Percentiles rank a stretch among this genome's conserved stretches.
phyloP scores from a whole-genome alignment of 2,888 invertebrate genomes.

The Dynastes tityus region DNA sequence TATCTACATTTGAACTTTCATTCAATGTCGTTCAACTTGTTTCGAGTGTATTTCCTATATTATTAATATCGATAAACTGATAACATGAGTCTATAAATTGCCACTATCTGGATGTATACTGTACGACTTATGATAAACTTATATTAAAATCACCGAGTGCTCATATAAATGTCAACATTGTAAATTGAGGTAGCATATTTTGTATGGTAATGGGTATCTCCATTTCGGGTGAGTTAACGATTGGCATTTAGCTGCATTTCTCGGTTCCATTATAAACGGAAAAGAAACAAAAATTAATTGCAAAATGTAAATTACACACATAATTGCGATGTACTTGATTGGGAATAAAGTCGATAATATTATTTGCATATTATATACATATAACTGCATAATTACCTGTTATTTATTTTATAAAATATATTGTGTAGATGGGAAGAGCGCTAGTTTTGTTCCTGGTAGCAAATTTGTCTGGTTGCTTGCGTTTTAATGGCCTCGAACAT shows the following conservation, averaged over 20 bases:
- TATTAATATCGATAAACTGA: conserved; percentile 31
- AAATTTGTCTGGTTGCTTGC: too few species aligned
- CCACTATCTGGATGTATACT: neutral
- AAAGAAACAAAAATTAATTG: conserved; percentile 37
- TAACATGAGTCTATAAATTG: conserved; percentile 20
- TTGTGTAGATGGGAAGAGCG: too few species aligned
- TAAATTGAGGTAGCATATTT: conserved; percentile 17
- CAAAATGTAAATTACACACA: conserved; percentile 28
- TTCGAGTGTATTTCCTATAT: conserved; percentile 3
- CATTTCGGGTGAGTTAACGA: conserved; percentile 36
- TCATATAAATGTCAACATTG: conserved; percentile 35
- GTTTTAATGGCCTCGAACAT: too few species aligned
- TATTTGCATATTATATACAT: too few species aligned
- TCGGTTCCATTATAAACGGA: conserved; percentile 1
- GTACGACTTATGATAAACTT: conserved; percentile 32
- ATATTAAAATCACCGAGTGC: conserved; percentile 26
- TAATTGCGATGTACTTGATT: conserved; percentile 5
- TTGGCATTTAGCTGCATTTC: conserved; percentile 10
- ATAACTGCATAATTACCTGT: too few species aligned
- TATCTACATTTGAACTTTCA: neutral
- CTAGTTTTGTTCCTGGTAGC: too few species aligned
- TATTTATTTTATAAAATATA: too few species aligned
- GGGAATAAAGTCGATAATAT: too few species aligned
- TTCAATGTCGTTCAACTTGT: neutral
- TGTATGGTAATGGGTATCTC: conserved; percentile 36